Base-by-base conservation (phyloP, 2,888 invertebrate species). In the Agrotis puta region DNA sequence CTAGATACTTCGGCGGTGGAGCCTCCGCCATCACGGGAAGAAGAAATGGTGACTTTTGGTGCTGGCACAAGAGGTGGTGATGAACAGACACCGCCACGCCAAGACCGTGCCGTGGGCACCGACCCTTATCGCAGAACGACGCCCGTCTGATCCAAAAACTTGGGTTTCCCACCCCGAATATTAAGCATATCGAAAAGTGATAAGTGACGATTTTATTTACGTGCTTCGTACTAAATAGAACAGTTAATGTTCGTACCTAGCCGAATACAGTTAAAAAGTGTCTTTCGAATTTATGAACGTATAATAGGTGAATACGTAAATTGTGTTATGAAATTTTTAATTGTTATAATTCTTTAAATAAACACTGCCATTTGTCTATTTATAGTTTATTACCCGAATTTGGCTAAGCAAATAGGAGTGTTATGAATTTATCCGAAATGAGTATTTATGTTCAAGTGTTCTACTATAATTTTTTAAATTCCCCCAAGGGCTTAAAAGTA, bases 21-120 rank as follows among this genome's bases (percentile, higher is more conserved):
- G 77, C 97, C 97, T 65, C 97, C 97, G 16, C 97, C 97, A 53
- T 96, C 97, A 2, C 96, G 96, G 62, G 97, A 97, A 78, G 97
- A 97, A 81, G 98, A 98, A 85, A 96, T 97, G 88, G 97, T 97
- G 58, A 97, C 97, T 16, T 98, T 98, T 88, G 97, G 97, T 85
- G 95, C 97, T 68, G 97, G 97, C 50, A 96, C 96, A 58, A 86
- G 94, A 62, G 90, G 85, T 3, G 77, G 88, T 27, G 90, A 91
- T 0, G 92, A 92, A 0, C 86, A 86, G 3, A 91, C 90, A 20
- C 90, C 94, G 62, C 77, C 91, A 63, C 90, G 95, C 67, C 92
- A 95, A 83, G 92, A 94, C 90, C 93, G 97, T 88, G 93, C 94
- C 72, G 93, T 96, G 64, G 94, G 96, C 84, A 94, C 96, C 54